Percentiles rank a stretch among this genome's conserved stretches.
Evolutionary conservation across 2,113 vertebrate genomes (phyloP).

Genomic region (Chaetops frenatus): DNA sequence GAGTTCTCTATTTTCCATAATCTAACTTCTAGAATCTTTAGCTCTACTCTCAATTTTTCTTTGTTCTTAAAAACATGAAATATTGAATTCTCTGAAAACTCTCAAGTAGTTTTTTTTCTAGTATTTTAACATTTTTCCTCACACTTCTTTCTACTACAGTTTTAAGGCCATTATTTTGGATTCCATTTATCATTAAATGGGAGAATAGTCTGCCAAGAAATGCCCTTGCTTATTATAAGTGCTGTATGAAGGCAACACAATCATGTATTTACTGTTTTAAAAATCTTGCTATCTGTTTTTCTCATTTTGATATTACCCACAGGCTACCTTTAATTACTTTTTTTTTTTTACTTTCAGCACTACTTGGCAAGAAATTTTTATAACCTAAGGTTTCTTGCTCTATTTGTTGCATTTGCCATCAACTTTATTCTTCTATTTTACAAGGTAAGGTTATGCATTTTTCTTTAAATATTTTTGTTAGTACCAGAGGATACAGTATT

Average conservation of each 20-base stretch:
- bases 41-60: background rate
- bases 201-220: background rate
- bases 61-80: background rate
- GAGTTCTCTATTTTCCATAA: background rate
- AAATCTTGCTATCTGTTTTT: background rate
- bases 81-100: background rate
- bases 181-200: background rate
- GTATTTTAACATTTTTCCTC: background rate
- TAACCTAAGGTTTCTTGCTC: conserved; percentile 93
- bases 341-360: conserved; percentile 76
- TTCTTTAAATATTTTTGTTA: background rate
- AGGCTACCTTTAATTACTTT: background rate
- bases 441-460: conserved; percentile 79
- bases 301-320: background rate
- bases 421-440: conserved; percentile 99
- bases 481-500: background rate
- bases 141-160: background rate
- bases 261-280: background rate
- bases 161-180: background rate
- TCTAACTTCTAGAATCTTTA: background rate
- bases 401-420: conserved; percentile 97
- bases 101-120: background rate
- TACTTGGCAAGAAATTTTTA: conserved; percentile 98
- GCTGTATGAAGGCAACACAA: background rate
- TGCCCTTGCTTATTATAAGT: background rate